These are phyloP conservation scores for Psophia crepitans DNA, from an alignment of 2,113 vertebrate species.

Conservation along the genomic window DNA sequence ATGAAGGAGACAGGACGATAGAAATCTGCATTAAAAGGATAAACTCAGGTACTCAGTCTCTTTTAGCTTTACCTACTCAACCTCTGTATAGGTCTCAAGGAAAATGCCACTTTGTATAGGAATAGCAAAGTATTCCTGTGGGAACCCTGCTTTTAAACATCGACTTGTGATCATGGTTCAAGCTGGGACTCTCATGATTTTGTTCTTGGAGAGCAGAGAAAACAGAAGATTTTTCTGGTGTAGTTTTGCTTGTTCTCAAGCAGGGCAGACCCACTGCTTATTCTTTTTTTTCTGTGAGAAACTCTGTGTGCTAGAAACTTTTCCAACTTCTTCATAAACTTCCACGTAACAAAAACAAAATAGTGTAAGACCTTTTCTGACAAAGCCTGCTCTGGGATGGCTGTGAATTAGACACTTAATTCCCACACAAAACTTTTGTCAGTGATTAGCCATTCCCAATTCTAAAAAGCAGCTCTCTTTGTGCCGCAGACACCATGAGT, in stretches of 20 bases:
- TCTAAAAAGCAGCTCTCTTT: not conserved
- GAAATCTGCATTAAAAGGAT: not conserved
- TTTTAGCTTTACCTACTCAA: not conserved
- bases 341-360: not conserved
- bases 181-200: not conserved
- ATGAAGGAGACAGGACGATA: not conserved
- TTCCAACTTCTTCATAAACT: not conserved
- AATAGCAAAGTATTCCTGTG: not conserved
- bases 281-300: not conserved
- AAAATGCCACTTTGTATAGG: not conserved
- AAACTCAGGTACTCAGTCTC: not conserved
- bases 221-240: not conserved
- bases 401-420: not conserved
- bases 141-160: not conserved
- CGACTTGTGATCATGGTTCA: not conserved
- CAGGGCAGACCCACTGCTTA: not conserved
- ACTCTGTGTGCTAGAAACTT: not conserved
- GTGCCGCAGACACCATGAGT: not conserved
- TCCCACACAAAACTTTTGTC: not conserved
- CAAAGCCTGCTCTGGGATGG: not conserved
- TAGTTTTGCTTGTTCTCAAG: not conserved
- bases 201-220: not conserved
- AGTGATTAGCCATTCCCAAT: not conserved
- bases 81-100: not conserved
- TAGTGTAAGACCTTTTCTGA: not conserved